phyloP scores from a whole-genome alignment of 2,113 vertebrate species.

The Rhynchomys soricoides region DNA sequence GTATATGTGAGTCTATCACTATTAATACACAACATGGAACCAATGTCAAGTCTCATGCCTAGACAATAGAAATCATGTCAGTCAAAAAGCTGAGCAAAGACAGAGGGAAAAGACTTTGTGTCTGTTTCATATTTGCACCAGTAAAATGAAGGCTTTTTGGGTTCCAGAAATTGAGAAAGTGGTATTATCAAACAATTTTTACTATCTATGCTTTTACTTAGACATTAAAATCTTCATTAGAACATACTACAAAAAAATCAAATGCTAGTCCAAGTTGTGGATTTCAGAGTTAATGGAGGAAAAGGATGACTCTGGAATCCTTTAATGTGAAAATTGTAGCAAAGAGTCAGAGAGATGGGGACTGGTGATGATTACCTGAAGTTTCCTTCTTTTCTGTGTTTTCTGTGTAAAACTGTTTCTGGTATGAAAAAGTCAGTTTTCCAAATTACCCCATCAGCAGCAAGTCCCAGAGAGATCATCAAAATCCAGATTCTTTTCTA shows the following conservation, averaged over 20 bases:
- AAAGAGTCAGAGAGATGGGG: slow-evolving; percentile 20
- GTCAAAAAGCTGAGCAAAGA: background rate
- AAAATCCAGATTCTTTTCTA: slow-evolving; percentile 49
- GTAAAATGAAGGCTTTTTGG: background rate
- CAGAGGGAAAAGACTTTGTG: background rate
- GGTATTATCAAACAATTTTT: background rate
- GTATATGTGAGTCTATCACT: background rate
- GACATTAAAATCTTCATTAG: background rate
- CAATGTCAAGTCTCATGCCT: background rate
- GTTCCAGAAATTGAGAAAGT: background rate
- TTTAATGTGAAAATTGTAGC: background rate
- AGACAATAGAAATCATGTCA: background rate
- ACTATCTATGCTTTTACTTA: background rate
- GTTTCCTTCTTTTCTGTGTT: background rate
- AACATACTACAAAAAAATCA: background rate
- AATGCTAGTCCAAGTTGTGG: background rate
- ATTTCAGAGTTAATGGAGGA: slow-evolving; percentile 42
- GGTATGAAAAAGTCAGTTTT: slow-evolving; percentile 45
- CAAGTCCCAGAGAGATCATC: slow-evolving; percentile 58
- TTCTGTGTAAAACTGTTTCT: slow-evolving; percentile 56
- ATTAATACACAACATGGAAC: background rate
- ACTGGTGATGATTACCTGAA: background rate
- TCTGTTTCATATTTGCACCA: background rate
- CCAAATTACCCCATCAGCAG: slow-evolving; percentile 68
- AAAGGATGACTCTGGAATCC: background rate